A percentile compares a stretch with the other conserved stretches of the same genome.
These are phyloP conservation scores for Porites cylindrica DNA, from an alignment of 92 coral and sea anemone genomes.

Conservation along the genomic window DNA sequence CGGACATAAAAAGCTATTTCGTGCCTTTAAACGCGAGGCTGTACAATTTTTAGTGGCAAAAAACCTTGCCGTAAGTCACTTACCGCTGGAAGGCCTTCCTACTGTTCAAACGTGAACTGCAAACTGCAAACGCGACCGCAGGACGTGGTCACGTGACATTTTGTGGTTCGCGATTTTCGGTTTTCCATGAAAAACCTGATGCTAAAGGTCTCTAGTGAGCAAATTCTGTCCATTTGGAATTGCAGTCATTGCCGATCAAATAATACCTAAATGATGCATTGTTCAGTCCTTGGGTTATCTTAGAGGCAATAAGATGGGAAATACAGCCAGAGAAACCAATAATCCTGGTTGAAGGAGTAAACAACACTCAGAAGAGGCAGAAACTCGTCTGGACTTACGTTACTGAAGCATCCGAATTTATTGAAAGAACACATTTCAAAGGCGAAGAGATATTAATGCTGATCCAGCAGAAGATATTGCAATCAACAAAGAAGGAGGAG, in stretches of 20 bases:
- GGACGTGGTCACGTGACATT: too few relatives aligned
- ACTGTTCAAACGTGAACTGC: too few relatives aligned
- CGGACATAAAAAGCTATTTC: too few relatives aligned
- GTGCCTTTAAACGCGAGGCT: too few relatives aligned
- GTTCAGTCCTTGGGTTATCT: background rate
- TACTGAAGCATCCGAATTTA: background rate
- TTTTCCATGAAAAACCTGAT: too few relatives aligned
- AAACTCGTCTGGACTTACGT: background rate
- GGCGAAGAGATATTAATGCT: background rate
- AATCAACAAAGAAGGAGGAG: background rate
- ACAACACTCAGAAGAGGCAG: background rate
- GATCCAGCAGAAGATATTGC: background rate
- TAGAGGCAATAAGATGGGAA: background rate
- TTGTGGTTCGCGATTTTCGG: too few relatives aligned
- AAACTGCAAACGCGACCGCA: too few relatives aligned
- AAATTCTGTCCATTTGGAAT: fast-evolving
- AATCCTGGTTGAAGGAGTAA: background rate
- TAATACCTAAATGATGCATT: background rate
- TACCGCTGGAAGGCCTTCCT: too few relatives aligned
- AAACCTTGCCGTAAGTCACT: too few relatives aligned
- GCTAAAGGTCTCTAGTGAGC: too few relatives aligned
- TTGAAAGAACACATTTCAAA: background rate
- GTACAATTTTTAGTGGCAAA: too few relatives aligned
- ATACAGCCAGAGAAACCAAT: background rate
- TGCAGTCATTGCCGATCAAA: background rate